These are phyloP conservation scores for Ceryle rudis DNA, from an alignment of 2,797 vertebrate species.

Conservation along the genomic window DNA sequence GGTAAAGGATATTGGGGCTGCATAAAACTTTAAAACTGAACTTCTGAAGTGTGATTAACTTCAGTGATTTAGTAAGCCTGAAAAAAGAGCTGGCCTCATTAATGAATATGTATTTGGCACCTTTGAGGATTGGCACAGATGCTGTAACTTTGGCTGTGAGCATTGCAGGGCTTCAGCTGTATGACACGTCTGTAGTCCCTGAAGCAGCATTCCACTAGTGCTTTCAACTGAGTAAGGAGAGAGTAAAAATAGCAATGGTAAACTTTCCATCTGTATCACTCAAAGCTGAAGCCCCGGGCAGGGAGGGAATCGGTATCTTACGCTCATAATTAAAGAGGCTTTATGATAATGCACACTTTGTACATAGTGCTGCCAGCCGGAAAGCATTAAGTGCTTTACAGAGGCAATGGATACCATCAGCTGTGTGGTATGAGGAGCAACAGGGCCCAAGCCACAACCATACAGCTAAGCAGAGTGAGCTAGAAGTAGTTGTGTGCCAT, in stretches of 20 bases:
- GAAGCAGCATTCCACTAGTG: not conserved
- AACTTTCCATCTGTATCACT: not conserved
- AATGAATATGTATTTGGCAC: not conserved
- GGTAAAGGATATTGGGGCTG: not conserved
- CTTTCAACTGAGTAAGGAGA: not conserved
- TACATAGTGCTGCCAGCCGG: not conserved
- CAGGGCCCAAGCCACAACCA: not conserved
- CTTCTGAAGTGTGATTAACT: not conserved
- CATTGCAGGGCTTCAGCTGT: not conserved
- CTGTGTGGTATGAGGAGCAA: not conserved
- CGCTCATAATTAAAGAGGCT: not conserved
- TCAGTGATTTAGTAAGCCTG: not conserved
- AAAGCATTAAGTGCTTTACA: not conserved
- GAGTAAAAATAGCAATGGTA: constrained; percentile 18
- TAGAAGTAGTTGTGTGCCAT: not conserved
- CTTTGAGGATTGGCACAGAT: not conserved
- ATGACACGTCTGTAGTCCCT: not conserved
- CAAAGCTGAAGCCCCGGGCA: not conserved
- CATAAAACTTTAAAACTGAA: not conserved
- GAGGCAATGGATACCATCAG: not conserved
- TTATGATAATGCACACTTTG: not conserved
- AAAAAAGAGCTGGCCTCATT: not conserved
- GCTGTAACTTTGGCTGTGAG: not conserved
- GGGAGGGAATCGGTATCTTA: not conserved
- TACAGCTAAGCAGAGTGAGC: not conserved